Conservation (phyloP, 2,113 vertebrate species). For the Bucco capensis region DNA sequence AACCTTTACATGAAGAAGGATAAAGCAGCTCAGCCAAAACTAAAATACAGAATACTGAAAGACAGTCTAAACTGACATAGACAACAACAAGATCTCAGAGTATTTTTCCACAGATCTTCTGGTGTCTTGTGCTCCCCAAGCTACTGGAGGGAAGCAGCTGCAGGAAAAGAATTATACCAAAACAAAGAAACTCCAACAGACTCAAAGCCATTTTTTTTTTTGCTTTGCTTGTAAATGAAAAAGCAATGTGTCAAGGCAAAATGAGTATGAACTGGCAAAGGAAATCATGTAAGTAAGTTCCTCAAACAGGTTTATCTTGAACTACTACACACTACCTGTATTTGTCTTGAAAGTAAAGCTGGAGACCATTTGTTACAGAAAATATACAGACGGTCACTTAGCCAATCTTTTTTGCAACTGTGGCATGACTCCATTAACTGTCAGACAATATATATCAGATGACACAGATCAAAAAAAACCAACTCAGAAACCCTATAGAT, state of each 20-base stretch:
- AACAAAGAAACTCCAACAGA: constrained; percentile 50
- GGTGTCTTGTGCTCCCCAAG: constrained; percentile 18
- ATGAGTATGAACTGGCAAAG: background rate
- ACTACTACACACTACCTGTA: background rate
- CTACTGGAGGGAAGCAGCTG: constrained; percentile 62
- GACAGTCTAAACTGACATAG: constrained; percentile 4
- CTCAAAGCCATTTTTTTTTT: background rate
- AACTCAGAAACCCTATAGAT: background rate
- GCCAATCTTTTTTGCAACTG: background rate
- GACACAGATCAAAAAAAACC: background rate
- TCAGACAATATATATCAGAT: background rate
- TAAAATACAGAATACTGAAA: constrained; percentile 7
- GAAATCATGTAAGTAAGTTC: background rate
- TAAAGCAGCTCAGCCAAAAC: constrained; percentile 49
- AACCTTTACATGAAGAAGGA: constrained; percentile 60
- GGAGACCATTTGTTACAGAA: background rate
- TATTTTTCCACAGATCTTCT: constrained; percentile 54
- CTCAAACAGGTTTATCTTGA: background rate
- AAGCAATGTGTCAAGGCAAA: background rate
- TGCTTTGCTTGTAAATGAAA: constrained; percentile 10
- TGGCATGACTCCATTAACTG: background rate
- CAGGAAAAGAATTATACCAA: constrained; percentile 34
- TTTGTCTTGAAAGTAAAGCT: background rate
- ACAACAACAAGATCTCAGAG: constrained; percentile 17
- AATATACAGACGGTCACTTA: background rate